Conservation (phyloP, 1,140 invertebrate species). For the Penaeus vannamei region DNA sequence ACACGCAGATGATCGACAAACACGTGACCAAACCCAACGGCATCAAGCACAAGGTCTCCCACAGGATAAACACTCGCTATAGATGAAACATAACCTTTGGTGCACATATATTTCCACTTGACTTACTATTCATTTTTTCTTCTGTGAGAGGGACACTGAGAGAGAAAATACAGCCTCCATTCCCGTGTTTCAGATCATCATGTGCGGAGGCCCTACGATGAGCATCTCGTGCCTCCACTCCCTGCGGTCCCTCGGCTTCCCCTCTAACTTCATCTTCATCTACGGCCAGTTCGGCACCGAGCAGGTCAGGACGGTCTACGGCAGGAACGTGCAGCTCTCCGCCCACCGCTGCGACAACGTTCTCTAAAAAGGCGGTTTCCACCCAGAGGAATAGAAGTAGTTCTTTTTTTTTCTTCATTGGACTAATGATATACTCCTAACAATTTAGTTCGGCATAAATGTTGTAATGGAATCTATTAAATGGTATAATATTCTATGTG, state of each 20-base stretch:
- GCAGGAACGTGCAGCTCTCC: conserved; percentile 39
- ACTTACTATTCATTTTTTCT: neutral
- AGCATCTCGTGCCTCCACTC: conserved; percentile 33
- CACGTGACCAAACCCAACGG: conserved; percentile 7
- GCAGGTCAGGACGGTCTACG: conserved; percentile 47
- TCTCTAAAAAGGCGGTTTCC: neutral
- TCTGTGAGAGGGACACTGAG: too few species aligned
- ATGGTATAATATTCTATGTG: too few species aligned
- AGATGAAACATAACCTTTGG: neutral
- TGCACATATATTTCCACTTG: neutral
- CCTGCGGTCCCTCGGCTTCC: conserved; percentile 36
- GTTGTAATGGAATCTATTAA: too few species aligned
- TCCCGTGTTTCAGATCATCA: conserved; percentile 20
- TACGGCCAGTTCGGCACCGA: conserved; percentile 55
- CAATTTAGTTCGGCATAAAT: too few species aligned
- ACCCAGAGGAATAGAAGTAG: neutral
- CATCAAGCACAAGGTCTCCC: neutral
- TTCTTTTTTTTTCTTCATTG: too few species aligned
- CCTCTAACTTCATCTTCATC: conserved; percentile 20
- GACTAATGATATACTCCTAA: too few species aligned
- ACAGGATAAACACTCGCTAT: too few species aligned
- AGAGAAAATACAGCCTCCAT: neutral
- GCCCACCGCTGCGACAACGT: conserved; percentile 6
- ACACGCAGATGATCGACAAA: neutral
- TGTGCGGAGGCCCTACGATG: conserved; percentile 52